Evolutionary conservation across 1,140 invertebrate species (phyloP), one percentile per base, ranked within the genome.

Genomic region (Amphibalanus amphitrite): DNA sequence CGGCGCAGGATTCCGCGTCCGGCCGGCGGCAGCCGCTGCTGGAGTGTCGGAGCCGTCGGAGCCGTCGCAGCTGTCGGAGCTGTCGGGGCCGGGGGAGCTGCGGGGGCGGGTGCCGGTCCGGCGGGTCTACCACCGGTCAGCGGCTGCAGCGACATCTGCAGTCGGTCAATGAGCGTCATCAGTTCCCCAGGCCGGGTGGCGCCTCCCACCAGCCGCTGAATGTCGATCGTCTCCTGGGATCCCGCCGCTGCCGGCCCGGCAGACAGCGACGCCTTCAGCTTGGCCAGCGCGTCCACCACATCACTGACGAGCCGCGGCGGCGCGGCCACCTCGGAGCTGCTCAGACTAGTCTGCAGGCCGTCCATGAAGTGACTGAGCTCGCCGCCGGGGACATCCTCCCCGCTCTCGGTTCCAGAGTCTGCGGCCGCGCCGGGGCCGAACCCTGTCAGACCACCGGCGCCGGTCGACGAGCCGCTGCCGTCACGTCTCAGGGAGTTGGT

Each of bases 231-330:
- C 47, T 59, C 47, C 47, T 13, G 47, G 10, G 47, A 59, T 3
- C 10, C 47, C 10, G 20, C 47, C 13, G 10, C 47, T 1, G 6
- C 10, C 47, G 47, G 47, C 6, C 13, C 1, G 13, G 47, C 47
- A 1, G 47, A 59, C 6, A 59, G 47, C 47, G 47, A 59, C 47
- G 47, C 84, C 72, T 88, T 85, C 13, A 93, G 82, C 69, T 88
- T 84, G 28, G 84, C 84, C 6, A 93, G 80, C 0, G 90, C 90
- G 67, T 84, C 85, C 74, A 90, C 87, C 6, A 93, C 90, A 77
- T 93, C 90, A 1, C 84, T 84, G n/a, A 92, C 82, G 0, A 92
- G 82, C 13, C 82, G 72, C 29, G 74, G 47, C 20, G 47, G 47
- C 47, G 47, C 47, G 6, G 13, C 13, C 47, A 59, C 13, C 13